Evolutionary conservation across 2,113 vertebrate species (phyloP), one percentile per base, ranked within the genome.

Genomic region (Reinhardtius hippoglossoides): DNA sequence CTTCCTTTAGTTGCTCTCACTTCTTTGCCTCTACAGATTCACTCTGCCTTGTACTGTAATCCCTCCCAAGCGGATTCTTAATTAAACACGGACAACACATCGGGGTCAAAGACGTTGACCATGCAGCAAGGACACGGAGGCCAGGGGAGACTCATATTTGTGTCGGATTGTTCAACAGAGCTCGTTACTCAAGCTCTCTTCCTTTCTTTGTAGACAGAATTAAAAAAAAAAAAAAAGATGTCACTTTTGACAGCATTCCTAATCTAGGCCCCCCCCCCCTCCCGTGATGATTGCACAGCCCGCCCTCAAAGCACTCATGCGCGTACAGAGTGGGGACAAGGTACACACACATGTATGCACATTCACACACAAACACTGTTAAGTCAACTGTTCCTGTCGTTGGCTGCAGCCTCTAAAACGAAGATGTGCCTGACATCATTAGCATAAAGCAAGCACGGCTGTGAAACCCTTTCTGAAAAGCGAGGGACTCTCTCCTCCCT

Each of bases 81-180:
- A 93, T 92, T 91, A 89, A 91, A 91, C 85, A 89, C 3, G 48
- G 67, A 70, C 40, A 44, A 71, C 80, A 84, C 82, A 67, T 15
- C 2, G 71, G 44, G 87, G 87, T 82, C 76, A 74, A 63, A 87
- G 59, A 76, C 26, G 3, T 18, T 7, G 4, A 20, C 57, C 50
- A 12, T 56, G 31, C 16, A 0, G 48, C 59, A 67, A 77, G 67
- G 59, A 68, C 54, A 0, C 24, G 52, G 9, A 20, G 54, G 18
- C 61, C 16, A 46, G 75, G 18, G 37, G 59, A 60, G 52, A 26
- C 57, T 37, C 27, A 5, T 16, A 8, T 52, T 60, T 4, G 6
- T 61, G 55, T 66, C 26, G 21, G 62, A 67, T 20, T 67, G 76
- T 42, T 68, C 46, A 21, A 31, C 40, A 12, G 70, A 71, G 37